Evolutionary conservation across 2,113 vertebrate genomes (phyloP), one percentile per base, ranked within the genome.

Genomic region (Anser brachyrhynchus): DNA sequence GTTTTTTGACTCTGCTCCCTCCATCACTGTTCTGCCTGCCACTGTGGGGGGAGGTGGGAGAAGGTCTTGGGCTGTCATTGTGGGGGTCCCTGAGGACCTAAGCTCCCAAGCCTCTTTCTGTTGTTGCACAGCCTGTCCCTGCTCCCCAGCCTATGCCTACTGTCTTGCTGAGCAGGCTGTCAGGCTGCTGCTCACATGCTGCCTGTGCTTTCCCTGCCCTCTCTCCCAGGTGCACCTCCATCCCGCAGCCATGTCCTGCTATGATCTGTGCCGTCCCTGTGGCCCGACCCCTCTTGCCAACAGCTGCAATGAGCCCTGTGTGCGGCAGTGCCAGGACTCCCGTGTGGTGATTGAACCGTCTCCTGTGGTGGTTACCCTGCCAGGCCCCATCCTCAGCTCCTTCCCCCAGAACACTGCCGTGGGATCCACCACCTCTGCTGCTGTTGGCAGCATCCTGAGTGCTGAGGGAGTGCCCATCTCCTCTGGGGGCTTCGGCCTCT

Each of bases 1-100:
- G 4, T 7, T 59, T 6, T 15, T 7, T 15, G 5, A 1, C 12
- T 3, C 0, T 12, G 2, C 19, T 51, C 35, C 15, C 3, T 49
- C 46, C 11, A 10, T 49, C 2, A 4, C 11, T 49, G 46, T 49
- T 49, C 20, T 22, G 46, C 10, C 21, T 49, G 46, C 46, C 20
- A 49, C 20, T 49, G 46, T 49, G 46, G 46, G 46, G 20, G 20
- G 46, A 22, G 20, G 20, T 49, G 46, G 46, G 11, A 49, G 46
- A 49, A 49, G 46, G 20, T 22, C 46, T 49, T 49, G 20, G 20
- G 46, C 19, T 49, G 20, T 49, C 46, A 22, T 22, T 49, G 46
- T 5, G 21, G 20, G 46, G 46, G 46, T 20, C 19, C 46, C 46
- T 49, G 10, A 20, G 20, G 46, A 49, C 20, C 46, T 49, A 49